Evolutionary conservation across 2,888 invertebrate species (phyloP), one percentile per base, ranked within the genome.

Genomic region (Monochamus alternatus): DNA sequence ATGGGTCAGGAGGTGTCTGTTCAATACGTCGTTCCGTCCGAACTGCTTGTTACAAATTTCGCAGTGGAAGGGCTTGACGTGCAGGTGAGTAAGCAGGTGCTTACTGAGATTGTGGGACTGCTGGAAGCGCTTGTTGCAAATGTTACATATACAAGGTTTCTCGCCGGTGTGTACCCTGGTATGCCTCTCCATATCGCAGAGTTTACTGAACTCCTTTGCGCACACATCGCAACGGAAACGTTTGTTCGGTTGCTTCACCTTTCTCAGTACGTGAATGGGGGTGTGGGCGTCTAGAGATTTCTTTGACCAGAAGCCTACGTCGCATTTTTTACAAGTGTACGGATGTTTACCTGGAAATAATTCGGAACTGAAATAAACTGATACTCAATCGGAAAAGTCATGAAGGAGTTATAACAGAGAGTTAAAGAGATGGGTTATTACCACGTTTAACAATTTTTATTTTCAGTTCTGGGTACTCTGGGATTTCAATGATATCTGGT

Each of bases 91-190:
- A 22, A 87, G 81, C 80, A 89, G 81, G 75, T 89, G 89, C 76
- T 88, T 89, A 76, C 86, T 89, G 38, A 89, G 80, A 75, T 88
- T 89, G 81, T 89, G 87, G 5, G 87, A 82, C 77, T 88, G 88
- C 70, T 86, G 86, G 80, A 86, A 87, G 5, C 86, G 76, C 71
- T 84, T 85, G 73, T 86, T 84, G 77, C 86, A 86, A 51, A 87
- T 87, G 68, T 85, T 87, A 75, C 89, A 89, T 12, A 86, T 83
- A 69, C 83, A 86, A 5, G 88, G 88, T 76, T 89, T 89, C 75
- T 88, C 89, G 4, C 89, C 89, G 3, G 88, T 88, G 79, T 89
- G 89, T 3, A 89, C 88, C 2, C 89, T 82, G 2, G 84, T 84
- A 77, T 89, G 89, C 5, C 89, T 81, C 75, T 88, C 86, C 64